These are phyloP conservation scores for Festucalex cinctus DNA, from an alignment of 2,113 vertebrate genomes.

Conservation along the genomic window DNA sequence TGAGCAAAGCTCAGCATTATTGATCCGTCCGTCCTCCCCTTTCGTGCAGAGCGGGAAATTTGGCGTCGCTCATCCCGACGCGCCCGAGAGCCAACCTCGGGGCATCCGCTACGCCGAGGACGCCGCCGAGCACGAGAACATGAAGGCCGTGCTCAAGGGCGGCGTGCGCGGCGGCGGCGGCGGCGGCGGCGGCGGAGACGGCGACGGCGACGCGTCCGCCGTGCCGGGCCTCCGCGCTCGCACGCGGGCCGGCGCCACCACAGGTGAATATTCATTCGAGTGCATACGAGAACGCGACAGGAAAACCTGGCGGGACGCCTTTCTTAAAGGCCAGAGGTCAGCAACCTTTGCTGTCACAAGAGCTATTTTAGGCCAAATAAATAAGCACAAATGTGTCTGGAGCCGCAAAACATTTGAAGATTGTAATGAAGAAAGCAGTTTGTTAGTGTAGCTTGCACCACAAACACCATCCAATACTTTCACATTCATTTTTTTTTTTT, in stretches of 20 bases:
- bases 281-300: too few relatives aligned
- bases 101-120: constrained; percentile 85
- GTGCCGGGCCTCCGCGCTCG: constrained; percentile 81
- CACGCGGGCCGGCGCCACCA: constrained; percentile 79
- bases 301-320: too few relatives aligned
- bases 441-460: too few relatives aligned
- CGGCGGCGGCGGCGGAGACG: constrained; percentile 53
- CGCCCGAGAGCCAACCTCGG: constrained; percentile 72
- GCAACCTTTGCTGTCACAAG: too few relatives aligned
- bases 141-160: constrained; percentile 90
- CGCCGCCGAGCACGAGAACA: constrained; percentile 88
- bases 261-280: constrained; percentile 49
- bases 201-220: constrained; percentile 69
- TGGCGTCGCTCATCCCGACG: constrained; percentile 66
- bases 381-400: too few relatives aligned
- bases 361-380: too few relatives aligned
- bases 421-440: too few relatives aligned
- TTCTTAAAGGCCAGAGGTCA: too few relatives aligned
- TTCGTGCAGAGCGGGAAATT: constrained; percentile 84
- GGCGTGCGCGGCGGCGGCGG: constrained; percentile 68
- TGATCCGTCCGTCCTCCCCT: not conserved
- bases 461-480: too few relatives aligned
- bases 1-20: constrained; percentile 2
- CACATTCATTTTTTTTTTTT: too few relatives aligned
- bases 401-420: too few relatives aligned